Base-by-base conservation (phyloP, 2,113 vertebrate genomes). In the Ovibos moschatus region DNA sequence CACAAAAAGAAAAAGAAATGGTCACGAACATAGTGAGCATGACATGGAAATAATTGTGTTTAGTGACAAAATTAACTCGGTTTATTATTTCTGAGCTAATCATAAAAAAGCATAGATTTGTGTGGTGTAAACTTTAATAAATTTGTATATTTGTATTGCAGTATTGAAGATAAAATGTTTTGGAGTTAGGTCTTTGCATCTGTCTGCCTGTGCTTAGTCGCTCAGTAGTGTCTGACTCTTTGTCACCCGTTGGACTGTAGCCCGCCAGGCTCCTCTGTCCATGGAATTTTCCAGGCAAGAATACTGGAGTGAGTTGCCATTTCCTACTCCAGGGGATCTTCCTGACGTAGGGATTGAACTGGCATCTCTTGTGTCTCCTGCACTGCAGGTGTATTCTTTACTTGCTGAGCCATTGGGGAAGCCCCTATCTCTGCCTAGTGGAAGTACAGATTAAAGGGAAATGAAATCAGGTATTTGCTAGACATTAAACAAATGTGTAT, bases 81-180 rank as follows among this genome's bases (percentile, higher is more conserved):
- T 62, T 89, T 91, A 91, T 60, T 96, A 89, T 78, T 82, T 91
- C 85, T 47, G 79, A 94, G n/a, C 9, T 85, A 94, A 57, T 94
- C 45, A 30, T 87, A 19, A 88, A 88, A 93, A 81, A 91, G 17
- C 84, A 23, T 5, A 89, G n/a, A 86, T 94, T 82, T 89, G 5
- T 86, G n/a, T 95, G 50, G 67, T 86, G 13, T 12, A 89, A 82
- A 89, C 51, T 79, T 58, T n/a, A 79, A 58, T 58, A 62, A 36
- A 89, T 60, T 62, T 81, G 27, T 21, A 85, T 85, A 85, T 86
- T 23, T 94, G 0, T 89, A 2, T 79, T 88, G 50, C 2, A 86
- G 2, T 89, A 64, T 89, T 57, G 33, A 33, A 47, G n/a, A 78
- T 25, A 51, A 55, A 64, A 84, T 90, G 50, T 43, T 87, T 87